A percentile compares a stretch with the other conserved stretches of the same genome.
These are phyloP conservation scores for Leptoteleia sp. DNA, from an alignment of 1,140 invertebrate species.

Conservation along the genomic window DNA sequence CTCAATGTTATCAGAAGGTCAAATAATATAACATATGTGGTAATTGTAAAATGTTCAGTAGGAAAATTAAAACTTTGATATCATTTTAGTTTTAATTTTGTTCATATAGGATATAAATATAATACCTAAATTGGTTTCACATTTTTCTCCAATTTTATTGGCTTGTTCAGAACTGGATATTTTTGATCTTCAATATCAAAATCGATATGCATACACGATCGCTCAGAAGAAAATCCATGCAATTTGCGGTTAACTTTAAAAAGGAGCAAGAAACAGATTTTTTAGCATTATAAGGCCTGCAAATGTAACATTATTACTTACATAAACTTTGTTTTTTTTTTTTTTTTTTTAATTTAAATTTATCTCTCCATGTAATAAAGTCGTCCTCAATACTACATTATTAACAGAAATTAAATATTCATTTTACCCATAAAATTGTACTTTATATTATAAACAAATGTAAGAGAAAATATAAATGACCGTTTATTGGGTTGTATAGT, in stretches of 20 bases:
- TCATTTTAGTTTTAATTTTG: constrained; percentile 22
- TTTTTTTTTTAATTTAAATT: too few relatives aligned
- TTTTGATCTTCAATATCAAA: constrained; percentile 93
- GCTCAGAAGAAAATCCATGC: constrained; percentile 86
- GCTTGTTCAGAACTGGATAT: constrained; percentile 86
- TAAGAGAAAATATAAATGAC: too few relatives aligned
- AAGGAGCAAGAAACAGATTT: constrained; percentile 96
- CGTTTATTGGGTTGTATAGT: too few relatives aligned
- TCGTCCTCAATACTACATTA: constrained; percentile 97
- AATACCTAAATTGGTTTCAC: too few relatives aligned
- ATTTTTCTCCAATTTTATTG: too few relatives aligned
- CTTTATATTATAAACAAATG: too few relatives aligned
- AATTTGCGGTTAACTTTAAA: constrained; percentile 94
- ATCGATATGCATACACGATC: constrained; percentile 99
- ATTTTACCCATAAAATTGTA: too few relatives aligned
- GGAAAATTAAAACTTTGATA: constrained; percentile 3
- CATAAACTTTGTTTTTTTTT: too few relatives aligned
- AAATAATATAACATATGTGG: constrained; percentile 53
- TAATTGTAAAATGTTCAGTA: constrained; percentile 6
- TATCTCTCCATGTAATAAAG: constrained; percentile 99
- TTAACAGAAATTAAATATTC: constrained; percentile 1
- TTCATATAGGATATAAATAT: too few relatives aligned
- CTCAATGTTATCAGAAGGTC: constrained; percentile 73
- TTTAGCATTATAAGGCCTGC: constrained; percentile 97
- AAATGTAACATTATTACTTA: too few relatives aligned